Evolutionary conservation across 2,113 vertebrate genomes (phyloP).

Genomic region (Chelonoidis abingdonii): DNA sequence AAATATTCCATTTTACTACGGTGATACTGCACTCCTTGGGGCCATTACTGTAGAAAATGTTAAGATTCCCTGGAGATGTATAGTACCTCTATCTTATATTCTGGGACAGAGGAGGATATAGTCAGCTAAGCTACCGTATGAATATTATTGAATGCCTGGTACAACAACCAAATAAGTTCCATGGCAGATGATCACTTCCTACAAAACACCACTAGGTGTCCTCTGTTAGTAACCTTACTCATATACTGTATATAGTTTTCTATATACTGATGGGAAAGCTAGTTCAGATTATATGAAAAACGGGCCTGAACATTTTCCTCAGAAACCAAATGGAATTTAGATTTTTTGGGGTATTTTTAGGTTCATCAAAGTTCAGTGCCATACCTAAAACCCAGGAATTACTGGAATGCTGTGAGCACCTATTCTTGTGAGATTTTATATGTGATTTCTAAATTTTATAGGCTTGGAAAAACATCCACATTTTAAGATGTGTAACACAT

Average conservation of each 20-base stretch:
- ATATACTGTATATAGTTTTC: background rate
- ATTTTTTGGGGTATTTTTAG: background rate
- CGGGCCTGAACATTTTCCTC: background rate
- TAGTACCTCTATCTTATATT: background rate
- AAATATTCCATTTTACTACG: background rate
- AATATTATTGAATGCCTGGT: background rate
- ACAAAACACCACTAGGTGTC: conserved; percentile 23
- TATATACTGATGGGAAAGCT: background rate
- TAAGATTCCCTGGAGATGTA: background rate
- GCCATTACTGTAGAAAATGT: background rate
- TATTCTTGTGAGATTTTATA: background rate
- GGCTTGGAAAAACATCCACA: background rate
- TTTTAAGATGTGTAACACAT: background rate
- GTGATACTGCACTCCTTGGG: background rate
- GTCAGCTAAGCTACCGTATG: background rate
- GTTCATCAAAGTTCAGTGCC: background rate
- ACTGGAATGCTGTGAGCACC: background rate
- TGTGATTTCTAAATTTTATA: background rate
- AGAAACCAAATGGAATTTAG: background rate
- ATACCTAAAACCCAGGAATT: background rate
- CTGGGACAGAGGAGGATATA: background rate
- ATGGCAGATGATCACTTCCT: background rate
- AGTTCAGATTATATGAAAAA: background rate
- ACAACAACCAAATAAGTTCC: background rate
- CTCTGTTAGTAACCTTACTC: background rate